Evolutionary conservation across 2,888 invertebrate species (phyloP).

Genomic region (Perdita meconis): DNA sequence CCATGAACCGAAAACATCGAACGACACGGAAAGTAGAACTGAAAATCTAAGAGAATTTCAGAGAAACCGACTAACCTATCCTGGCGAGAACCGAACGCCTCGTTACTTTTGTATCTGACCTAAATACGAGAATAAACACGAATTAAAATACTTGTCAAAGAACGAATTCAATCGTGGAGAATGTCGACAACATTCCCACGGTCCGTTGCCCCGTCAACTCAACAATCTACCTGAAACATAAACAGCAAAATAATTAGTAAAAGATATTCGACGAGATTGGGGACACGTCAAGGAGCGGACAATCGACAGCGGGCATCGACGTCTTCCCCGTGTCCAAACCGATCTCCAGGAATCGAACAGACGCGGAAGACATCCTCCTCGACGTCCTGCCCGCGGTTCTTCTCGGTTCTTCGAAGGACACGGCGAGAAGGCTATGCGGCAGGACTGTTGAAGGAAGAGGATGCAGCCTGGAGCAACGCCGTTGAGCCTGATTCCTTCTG

Average conservation of each 20-base stretch:
- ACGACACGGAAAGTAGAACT: conserved; percentile 17
- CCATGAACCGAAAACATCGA: conserved; percentile 8
- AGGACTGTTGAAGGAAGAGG: conserved; percentile 44
- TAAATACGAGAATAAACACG: neutral
- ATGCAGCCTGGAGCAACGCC: conserved; percentile 61
- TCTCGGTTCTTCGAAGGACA: neutral
- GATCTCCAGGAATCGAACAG: conserved; percentile 19
- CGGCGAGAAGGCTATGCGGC: conserved; percentile 36
- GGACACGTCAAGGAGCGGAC: conserved; percentile 28
- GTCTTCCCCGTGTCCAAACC: conserved; percentile 12
- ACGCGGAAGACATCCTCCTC: neutral
- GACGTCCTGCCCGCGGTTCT: neutral
- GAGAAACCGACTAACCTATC: neutral
- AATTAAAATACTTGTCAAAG: neutral
- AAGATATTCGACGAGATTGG: neutral
- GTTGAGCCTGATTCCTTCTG: conserved; percentile 55
- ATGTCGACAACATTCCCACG: neutral
- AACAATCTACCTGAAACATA: neutral
- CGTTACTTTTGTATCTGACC: neutral
- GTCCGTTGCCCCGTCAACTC: too few species aligned
- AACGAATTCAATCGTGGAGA: neutral
- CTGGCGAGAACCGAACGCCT: neutral
- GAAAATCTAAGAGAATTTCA: neutral
- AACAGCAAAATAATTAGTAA: neutral
- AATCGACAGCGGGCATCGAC: conserved; percentile 11